Evolutionary conservation across 1,140 invertebrate species (phyloP), one percentile per base, ranked within the genome.

Genomic region (Listronotus oregonensis): DNA sequence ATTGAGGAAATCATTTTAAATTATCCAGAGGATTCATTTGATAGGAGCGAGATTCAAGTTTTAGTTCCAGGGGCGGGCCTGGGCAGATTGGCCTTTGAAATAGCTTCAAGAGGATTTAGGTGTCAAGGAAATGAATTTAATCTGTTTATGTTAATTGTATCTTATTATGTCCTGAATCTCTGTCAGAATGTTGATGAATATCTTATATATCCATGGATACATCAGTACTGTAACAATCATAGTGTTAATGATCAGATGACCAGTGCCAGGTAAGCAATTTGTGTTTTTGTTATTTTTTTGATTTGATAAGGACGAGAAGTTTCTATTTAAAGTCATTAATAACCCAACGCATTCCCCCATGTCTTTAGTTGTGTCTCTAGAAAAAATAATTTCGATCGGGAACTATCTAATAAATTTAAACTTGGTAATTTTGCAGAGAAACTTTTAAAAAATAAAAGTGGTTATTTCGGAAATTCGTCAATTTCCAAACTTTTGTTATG

Each of bases 121-220:
- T 97, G 95, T 75, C 93, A 98, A 82, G 97, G 96, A 66, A 99
- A 99, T 78, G 97, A 99, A 82, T 98, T 96, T 80, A 96, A 94
- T 40, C 85, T 98, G 2, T 98, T 96, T 76, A 99, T 99, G 97
- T 81, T 99, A 1, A 93, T 99, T 72, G 92, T 94, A 0, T 97
- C 96, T 18, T 95, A 97, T 80, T 98, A 96, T 81, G 89, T 98
- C 49, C 82, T 98, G 12, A 98, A 98, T 80, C 90, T 90, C 85
- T 96, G 82, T 73, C 78, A 79, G 17, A 80, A 83, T 66, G 82
- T 84, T 6, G 71, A 79, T 60, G 74, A 78, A 14, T 87, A 88
- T 77, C 86, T 85, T 67, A 84, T 96, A 15, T 93, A 95, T 82
- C 97, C 97, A 0, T 98, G 94, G 92, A 87, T 97, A 17, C 93